A percentile compares a stretch with the other conserved stretches of the same genome.
Evolutionary conservation across 2,888 invertebrate genomes (phyloP).

Genomic region (Drosophila colorata): DNA sequence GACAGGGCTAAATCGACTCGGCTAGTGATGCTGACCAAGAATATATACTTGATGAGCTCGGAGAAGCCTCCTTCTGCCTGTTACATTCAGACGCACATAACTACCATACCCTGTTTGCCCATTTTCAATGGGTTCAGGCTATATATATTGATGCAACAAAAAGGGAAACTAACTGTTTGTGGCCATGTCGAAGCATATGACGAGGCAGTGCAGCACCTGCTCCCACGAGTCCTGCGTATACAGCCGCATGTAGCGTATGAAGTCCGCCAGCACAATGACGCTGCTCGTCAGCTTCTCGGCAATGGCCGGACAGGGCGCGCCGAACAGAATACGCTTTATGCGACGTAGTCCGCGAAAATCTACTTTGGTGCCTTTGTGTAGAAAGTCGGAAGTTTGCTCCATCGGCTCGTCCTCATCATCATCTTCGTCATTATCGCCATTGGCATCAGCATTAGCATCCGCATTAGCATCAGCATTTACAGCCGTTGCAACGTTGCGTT

Average conservation of each 20-base stretch:
- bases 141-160: neutral
- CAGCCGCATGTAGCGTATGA: constrained; percentile 61
- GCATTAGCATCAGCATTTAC: neutral
- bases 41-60: too few relatives aligned
- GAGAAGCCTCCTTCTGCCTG: too few relatives aligned
- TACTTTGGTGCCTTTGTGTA: constrained; percentile 84
- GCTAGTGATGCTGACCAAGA: too few relatives aligned
- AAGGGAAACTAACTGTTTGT: constrained; percentile 86
- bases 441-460: neutral
- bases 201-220: constrained; percentile 86
- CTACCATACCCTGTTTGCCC: too few relatives aligned
- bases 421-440: constrained; percentile 13
- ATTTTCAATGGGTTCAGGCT: too few relatives aligned
- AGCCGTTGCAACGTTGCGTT: neutral
- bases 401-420: constrained; percentile 66
- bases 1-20: too few relatives aligned
- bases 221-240: constrained; percentile 74
- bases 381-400: constrained; percentile 36
- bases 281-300: constrained; percentile 80
- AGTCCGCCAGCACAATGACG: constrained; percentile 73
- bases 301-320: constrained; percentile 67
- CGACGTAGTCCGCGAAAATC: constrained; percentile 87
- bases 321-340: constrained; percentile 86
- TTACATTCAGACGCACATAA: too few relatives aligned
- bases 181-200: constrained; percentile 93